Evolutionary conservation across 2,113 vertebrate species (phyloP).

Genomic region (Prochilodus magdalenae): DNA sequence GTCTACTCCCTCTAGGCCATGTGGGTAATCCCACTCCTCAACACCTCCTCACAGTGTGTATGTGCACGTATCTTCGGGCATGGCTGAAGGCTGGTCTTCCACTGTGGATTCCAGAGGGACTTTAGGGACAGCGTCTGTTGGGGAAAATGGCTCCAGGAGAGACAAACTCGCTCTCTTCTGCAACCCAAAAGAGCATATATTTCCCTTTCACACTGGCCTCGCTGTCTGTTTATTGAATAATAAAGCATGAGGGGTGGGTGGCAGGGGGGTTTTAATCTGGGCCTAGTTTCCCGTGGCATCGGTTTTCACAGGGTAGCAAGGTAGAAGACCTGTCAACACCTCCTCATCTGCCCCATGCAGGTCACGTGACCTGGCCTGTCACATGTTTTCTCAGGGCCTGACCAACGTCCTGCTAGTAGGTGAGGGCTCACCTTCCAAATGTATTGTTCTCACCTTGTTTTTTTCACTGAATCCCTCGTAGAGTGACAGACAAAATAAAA

Average conservation of each 20-base stretch:
- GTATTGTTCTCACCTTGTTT: constrained; percentile 32
- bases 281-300: constrained; percentile 71
- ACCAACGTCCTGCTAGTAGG: constrained; percentile 44
- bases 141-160: constrained; percentile 70
- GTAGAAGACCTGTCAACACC: constrained; percentile 59
- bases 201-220: constrained; percentile 59
- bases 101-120: constrained; percentile 72
- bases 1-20: constrained; percentile 64
- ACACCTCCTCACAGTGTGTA: constrained; percentile 57
- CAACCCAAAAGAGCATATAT: constrained; percentile 58
- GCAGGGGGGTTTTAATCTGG: constrained; percentile 43
- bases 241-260: constrained; percentile 23
- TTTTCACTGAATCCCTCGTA: constrained; percentile 12
- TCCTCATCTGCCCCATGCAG: constrained; percentile 58
- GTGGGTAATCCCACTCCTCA: constrained; percentile 61
- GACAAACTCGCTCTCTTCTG: constrained; percentile 57
- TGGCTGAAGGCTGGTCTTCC: constrained; percentile 76
- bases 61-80: constrained; percentile 75
- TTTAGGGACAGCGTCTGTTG: constrained; percentile 70
- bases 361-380: constrained; percentile 60
- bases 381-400: constrained; percentile 48
- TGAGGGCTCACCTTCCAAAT: constrained; percentile 23
- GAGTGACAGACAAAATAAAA: background rate
- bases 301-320: constrained; percentile 62
- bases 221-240: constrained; percentile 62